Evolutionary conservation across 1,140 invertebrate species (phyloP).

Genomic region (Himalopsyche phryganea): DNA sequence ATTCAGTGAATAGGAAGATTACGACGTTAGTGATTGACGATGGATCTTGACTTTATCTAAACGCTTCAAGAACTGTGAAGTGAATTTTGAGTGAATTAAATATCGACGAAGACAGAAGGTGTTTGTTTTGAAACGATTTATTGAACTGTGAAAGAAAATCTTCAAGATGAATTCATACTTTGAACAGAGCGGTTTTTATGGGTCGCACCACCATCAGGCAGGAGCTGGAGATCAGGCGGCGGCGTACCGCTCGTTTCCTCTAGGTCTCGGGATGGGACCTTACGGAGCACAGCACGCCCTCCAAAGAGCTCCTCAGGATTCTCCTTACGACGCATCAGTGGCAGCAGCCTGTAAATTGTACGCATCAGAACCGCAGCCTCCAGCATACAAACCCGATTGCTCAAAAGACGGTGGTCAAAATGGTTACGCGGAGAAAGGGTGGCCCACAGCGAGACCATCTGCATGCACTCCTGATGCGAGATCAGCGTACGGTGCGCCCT

Average conservation of each 20-base stretch:
- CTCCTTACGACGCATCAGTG: conserved; percentile 83
- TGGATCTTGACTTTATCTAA: conserved; percentile 14
- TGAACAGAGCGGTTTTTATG: conserved; percentile 91
- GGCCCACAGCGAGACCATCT: conserved; percentile 69
- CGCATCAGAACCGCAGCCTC: conserved; percentile 62
- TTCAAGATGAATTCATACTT: conserved; percentile 91
- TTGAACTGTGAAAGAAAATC: neutral
- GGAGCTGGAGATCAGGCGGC: conserved; percentile 63
- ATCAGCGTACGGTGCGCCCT: conserved; percentile 68
- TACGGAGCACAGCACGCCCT: conserved; percentile 82
- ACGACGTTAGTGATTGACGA: neutral
- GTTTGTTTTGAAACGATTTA: neutral
- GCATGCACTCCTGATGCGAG: conserved; percentile 83
- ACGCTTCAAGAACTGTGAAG: neutral
- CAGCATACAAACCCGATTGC: conserved; percentile 61
- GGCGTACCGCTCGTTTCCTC: conserved; percentile 75
- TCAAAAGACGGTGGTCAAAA: conserved; percentile 61
- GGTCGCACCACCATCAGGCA: conserved; percentile 77
- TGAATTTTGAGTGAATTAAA: neutral
- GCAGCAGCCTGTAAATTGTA: conserved; percentile 82
- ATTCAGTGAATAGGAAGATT: too few relatives aligned
- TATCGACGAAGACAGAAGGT: neutral
- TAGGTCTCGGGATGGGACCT: conserved; percentile 79
- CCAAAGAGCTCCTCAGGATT: conserved; percentile 77
- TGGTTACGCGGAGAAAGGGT: conserved; percentile 64